Percentiles rank a stretch among this genome's conserved stretches.
Conservation (phyloP, 2,113 vertebrate species). For the Octodon degus region DNA sequence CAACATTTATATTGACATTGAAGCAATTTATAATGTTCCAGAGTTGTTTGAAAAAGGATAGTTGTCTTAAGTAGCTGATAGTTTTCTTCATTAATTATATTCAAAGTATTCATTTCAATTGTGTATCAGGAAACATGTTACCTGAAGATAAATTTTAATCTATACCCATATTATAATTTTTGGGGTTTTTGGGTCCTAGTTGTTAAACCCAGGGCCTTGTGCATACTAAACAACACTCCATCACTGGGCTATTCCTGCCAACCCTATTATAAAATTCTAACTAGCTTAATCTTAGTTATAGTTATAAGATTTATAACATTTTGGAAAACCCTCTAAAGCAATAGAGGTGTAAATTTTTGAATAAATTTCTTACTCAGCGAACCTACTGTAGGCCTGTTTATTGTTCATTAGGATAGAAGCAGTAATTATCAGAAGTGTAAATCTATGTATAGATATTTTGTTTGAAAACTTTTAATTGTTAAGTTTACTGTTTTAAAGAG, state of each 20-base stretch:
- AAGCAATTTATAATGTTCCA: constrained; percentile 36
- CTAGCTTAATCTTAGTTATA: constrained; percentile 40
- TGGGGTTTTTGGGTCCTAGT: background rate
- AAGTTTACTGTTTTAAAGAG: constrained; percentile 39
- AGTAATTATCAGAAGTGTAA: constrained; percentile 49
- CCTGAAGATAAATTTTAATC: background rate
- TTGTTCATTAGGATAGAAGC: constrained; percentile 13
- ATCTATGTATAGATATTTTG: background rate
- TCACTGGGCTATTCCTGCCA: background rate
- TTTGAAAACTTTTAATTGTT: constrained; percentile 30
- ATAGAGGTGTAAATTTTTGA: background rate
- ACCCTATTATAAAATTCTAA: constrained; percentile 38
- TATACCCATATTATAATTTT: background rate
- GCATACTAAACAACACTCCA: background rate
- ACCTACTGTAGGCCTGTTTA: background rate
- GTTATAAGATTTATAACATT: background rate
- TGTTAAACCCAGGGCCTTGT: background rate
- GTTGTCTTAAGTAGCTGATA: constrained; percentile 20
- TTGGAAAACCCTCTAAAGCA: constrained; percentile 28
- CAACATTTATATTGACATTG: constrained; percentile 47
- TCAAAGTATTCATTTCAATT: constrained; percentile 52
- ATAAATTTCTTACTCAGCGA: constrained; percentile 19
- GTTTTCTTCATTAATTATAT: constrained; percentile 51
- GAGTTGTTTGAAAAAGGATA: constrained; percentile 17
- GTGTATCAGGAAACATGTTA: constrained; percentile 31